Evolutionary conservation across 2,888 invertebrate species (phyloP), one percentile per base, ranked within the genome.

Genomic region (Sphinx pinastri): DNA sequence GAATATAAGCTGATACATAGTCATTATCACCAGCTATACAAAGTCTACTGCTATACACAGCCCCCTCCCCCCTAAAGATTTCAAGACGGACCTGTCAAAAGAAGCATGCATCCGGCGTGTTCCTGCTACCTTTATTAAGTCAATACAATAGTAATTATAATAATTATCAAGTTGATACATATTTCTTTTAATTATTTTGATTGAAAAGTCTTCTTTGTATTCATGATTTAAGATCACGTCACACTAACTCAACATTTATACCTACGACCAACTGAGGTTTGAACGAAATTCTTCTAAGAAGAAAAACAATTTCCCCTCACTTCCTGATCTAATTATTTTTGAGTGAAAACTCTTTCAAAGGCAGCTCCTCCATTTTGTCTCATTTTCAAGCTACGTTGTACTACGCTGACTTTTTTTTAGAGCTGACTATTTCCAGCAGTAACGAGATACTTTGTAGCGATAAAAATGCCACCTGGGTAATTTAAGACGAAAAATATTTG

Each of bases 241-340:
- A 55, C 16, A 55, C 14, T 54, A 54, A 7, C 25, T 25, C 25
- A 16, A 55, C 19, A 16, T 11, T 55, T 57, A 57, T 12, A 19
- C 25, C 25, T 25, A 25, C 13, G 6, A 57, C 6, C 57, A 57
- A 57, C 12, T 19, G 25, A 25, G 25, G 38, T 38, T 38, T 38
- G 38, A 8, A 5, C 38, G 8, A 38, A 38, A 38, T 38, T 38
- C 38, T 38, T 8, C 16, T 14, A 54, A 16, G 16, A 54, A 54
- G 8, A 16, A 63, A 63, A 47, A 63, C 49, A 63, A 49, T 63
- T 63, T 63, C 49, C 16, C 13, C 10, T 19, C 63, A 6, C 63
- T 63, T 63, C 38, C 16, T 63, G 25, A 49, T 63, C 19, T 63
- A 63, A 49, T 63, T 63, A 63, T 49, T 63, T 63, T 63, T 63